A percentile compares a stretch with the other conserved stretches of the same genome.
These are phyloP conservation scores for Drosophila paracracens DNA, from an alignment of 2,888 invertebrate genomes.

Conservation along the genomic window DNA sequence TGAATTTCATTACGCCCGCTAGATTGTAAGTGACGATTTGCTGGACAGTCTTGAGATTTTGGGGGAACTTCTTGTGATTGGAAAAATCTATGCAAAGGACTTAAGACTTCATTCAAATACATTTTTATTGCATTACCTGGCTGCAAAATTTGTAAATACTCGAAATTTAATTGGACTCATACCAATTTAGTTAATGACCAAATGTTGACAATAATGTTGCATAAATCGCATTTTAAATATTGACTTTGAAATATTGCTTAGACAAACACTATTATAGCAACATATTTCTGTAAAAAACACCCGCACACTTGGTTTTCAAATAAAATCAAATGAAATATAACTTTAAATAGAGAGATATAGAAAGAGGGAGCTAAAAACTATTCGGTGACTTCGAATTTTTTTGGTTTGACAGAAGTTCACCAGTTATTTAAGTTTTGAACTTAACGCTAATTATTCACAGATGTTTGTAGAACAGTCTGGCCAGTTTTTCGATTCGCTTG, in stretches of 20 bases:
- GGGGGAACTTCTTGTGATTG: conserved; percentile 8
- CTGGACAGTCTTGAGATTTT: conserved; percentile 16
- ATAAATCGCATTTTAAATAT: conserved; percentile 7
- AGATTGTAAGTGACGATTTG: background rate
- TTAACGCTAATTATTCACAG: background rate
- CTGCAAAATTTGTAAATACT: conserved; percentile 57
- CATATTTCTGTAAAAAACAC: background rate
- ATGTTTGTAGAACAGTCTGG: background rate
- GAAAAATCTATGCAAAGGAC: conserved; percentile 8
- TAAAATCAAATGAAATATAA: background rate
- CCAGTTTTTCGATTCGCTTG: background rate
- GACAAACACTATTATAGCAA: background rate
- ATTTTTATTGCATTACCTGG: conserved; percentile 21
- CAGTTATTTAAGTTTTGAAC: background rate
- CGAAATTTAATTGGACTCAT: conserved; percentile 58
- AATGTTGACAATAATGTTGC: conserved; percentile 7
- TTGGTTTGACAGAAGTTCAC: background rate
- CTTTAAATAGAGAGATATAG: background rate
- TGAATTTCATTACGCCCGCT: background rate
- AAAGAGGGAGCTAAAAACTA: background rate
- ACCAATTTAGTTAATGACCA: conserved; percentile 40
- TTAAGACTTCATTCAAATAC: background rate
- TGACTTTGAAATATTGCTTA: conserved; percentile 10
- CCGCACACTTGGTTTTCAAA: background rate
- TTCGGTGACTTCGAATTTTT: no score